Evolutionary conservation across 2,888 invertebrate genomes (phyloP).

Genomic region (Cantharis rustica): DNA sequence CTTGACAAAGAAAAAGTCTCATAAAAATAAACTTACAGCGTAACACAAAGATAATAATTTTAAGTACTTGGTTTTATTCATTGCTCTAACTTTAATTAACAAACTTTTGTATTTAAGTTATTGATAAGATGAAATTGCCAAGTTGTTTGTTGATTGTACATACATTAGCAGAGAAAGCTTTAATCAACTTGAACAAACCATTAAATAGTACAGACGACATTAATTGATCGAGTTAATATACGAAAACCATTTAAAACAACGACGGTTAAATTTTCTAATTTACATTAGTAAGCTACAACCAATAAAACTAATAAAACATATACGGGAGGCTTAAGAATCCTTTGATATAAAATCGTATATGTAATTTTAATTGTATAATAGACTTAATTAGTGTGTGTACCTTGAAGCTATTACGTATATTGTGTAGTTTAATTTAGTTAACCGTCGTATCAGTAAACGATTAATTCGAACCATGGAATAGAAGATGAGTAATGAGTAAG

Average conservation of each 20-base stretch:
- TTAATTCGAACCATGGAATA: not conserved
- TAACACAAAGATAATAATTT: not conserved
- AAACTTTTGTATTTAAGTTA: not conserved
- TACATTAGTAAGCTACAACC: not conserved
- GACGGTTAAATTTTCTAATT: not conserved
- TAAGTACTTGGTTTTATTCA: not conserved
- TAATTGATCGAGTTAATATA: not conserved
- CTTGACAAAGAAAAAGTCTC: not conserved
- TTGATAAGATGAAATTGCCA: not conserved
- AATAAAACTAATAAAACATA: not conserved
- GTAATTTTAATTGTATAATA: not conserved
- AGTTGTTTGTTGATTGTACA: not conserved
- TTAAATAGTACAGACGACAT: not conserved
- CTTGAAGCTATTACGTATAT: not conserved
- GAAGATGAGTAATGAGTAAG: not conserved
- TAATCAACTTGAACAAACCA: slow-evolving; percentile 1
- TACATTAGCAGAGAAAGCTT: not conserved
- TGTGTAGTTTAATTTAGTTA: not conserved
- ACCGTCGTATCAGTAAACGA: not conserved
- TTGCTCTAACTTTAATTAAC: not conserved
- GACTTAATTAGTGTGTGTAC: not conserved
- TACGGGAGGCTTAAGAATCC: not conserved
- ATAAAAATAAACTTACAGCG: not conserved
- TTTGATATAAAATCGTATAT: not conserved
- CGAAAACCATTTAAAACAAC: not conserved